Base-by-base conservation (phyloP, 1,140 invertebrate genomes). In the Alviniconcha marisindica region DNA sequence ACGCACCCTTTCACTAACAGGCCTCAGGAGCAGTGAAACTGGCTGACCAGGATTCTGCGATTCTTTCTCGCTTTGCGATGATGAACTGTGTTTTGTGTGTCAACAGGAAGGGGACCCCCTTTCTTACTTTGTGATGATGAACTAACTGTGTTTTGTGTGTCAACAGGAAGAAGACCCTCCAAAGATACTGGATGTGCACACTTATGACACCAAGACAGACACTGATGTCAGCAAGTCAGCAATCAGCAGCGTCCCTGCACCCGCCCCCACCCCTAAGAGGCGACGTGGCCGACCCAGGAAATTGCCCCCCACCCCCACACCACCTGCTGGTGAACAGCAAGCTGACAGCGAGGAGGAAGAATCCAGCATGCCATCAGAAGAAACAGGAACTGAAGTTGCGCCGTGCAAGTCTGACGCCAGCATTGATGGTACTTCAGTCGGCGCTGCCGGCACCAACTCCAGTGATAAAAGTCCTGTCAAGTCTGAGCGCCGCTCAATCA, bases 121-220 rank as follows among this genome's bases (percentile, higher is more conserved):
- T n/a, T n/a, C n/a, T n/a, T n/a, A n/a, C n/a, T n/a, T n/a, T n/a
- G n/a, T n/a, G n/a, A n/a, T n/a, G n/a, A n/a, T n/a, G n/a, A n/a
- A n/a, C n/a, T n/a, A n/a, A n/a, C n/a, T n/a, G n/a, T n/a, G 15
- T 74, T 14, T 21, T 12, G 14, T 76, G 40, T 51, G 1, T 76
- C 21, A 12, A 48, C 73, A 76, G 73, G 73, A 76, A 51, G 73
- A 76, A 24, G 73, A 76, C 44, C 73, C 73, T 3, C 73, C 73
- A 28, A 33, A n/a, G 21, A 33, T 76, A 12, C 5, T 76, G 24
- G 24, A 51, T 36, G 44, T 76, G 28, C 73, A 76, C 42, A 48
- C 42, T 14, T 48, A 51, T 24, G 40, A 76, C 12, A 76, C 73
- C 24, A 28, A 33, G 7, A 28, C 71, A 74, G n/a, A 42, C 36